Conservation (phyloP, 2,888 invertebrate species). For the Sphaeridia pumilis region DNA sequence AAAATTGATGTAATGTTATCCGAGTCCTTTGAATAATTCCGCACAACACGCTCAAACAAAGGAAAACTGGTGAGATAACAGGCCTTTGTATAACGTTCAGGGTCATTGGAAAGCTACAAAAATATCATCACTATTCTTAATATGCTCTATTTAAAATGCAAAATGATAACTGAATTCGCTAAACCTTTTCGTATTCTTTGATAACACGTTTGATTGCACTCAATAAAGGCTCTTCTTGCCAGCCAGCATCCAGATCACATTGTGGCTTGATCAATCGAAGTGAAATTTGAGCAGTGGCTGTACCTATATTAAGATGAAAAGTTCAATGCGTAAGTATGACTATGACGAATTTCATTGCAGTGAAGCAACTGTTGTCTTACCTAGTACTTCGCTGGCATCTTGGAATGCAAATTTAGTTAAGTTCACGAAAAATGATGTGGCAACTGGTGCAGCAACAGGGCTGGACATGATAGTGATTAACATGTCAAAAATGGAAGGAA, state of each 20-base stretch:
- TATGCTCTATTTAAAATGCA: too few species aligned
- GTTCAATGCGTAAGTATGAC: background rate
- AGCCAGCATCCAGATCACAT: constrained; percentile 62
- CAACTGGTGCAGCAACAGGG: constrained; percentile 61
- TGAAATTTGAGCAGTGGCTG: constrained; percentile 57
- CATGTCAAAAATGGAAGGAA: constrained; percentile 48
- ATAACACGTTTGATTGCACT: constrained; percentile 55
- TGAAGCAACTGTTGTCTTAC: constrained; percentile 1
- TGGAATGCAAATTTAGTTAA: constrained; percentile 50
- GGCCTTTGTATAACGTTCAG: constrained; percentile 37
- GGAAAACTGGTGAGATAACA: constrained; percentile 63
- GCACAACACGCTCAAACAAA: constrained; percentile 43
- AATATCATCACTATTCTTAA: too few species aligned
- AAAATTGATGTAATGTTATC: constrained; percentile 50
- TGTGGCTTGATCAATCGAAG: constrained; percentile 64
- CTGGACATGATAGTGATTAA: constrained; percentile 57
- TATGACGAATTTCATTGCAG: background rate
- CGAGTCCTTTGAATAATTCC: constrained; percentile 40
- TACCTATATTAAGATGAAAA: constrained; percentile 41
- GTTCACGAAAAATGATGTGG: constrained; percentile 50
- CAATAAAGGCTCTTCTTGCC: constrained; percentile 59
- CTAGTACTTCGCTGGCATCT: constrained; percentile 4
- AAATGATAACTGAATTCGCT: too few species aligned
- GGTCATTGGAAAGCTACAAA: background rate
- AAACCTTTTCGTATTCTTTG: constrained; percentile 44